Evolutionary conservation across 2,888 invertebrate genomes (phyloP).

Genomic region (Lathronympha strigana): DNA sequence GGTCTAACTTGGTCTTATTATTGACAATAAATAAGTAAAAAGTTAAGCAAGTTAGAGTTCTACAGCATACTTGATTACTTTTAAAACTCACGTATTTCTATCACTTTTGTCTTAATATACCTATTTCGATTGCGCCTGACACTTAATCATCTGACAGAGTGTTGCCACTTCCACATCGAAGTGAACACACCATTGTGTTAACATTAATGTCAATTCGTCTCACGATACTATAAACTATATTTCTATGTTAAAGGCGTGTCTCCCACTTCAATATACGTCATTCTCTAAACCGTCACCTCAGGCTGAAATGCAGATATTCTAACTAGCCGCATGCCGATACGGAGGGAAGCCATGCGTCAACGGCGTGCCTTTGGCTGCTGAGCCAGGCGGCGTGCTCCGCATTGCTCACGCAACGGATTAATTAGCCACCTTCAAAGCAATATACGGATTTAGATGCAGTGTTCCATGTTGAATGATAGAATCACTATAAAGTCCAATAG

Average conservation of each 20-base stretch:
- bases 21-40: too few species aligned
- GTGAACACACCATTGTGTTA: too few species aligned
- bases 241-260: neutral
- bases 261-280: neutral
- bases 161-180: too few species aligned
- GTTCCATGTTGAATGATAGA: neutral
- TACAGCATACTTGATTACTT: too few species aligned
- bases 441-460: neutral
- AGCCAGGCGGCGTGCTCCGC: neutral
- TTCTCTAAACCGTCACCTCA: neutral
- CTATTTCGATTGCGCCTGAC: too few species aligned
- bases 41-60: too few species aligned
- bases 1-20: too few species aligned
- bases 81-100: too few species aligned
- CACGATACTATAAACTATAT: neutral
- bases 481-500: too few species aligned
- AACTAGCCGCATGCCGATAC: constrained; percentile 16
- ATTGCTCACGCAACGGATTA: constrained; percentile 16
- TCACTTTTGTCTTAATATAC: too few species aligned
- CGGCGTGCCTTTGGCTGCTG: constrained; percentile 20
- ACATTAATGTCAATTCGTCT: too few species aligned
- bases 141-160: too few species aligned
- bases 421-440: neutral
- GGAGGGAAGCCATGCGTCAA: constrained; percentile 14
- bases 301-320: constrained; percentile 14